Evolutionary conservation across 1,140 invertebrate species (phyloP).

Genomic region (Pseudomyrmex gracilis): DNA sequence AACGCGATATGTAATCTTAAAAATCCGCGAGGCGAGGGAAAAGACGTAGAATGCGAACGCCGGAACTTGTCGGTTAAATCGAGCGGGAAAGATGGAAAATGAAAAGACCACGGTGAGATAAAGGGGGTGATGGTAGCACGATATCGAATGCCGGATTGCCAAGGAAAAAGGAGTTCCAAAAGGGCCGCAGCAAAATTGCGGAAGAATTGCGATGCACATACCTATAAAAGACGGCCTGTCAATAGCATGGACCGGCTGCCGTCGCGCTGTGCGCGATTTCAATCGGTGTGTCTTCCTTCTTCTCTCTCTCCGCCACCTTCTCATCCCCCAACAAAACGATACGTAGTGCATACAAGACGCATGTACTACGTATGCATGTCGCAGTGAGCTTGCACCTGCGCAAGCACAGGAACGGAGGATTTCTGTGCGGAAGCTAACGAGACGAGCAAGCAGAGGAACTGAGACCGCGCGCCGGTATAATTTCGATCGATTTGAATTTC

Average conservation of each 20-base stretch:
- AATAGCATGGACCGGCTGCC: slow-evolving; percentile 51
- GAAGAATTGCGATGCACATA: slow-evolving; percentile 62
- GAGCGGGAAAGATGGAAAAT: slow-evolving; percentile 44
- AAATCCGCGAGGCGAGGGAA: slow-evolving; percentile 1
- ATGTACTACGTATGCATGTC: slow-evolving; percentile 41
- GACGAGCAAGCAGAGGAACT: neutral
- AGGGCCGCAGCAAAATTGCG: slow-evolving; percentile 48
- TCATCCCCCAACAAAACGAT: slow-evolving; percentile 14
- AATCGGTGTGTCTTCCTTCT: slow-evolving; percentile 45
- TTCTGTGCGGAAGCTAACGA: slow-evolving; percentile 24
- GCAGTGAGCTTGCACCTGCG: slow-evolving; percentile 32
- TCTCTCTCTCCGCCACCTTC: neutral
- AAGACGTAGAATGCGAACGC: neutral
- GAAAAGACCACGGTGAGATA: slow-evolving; percentile 47
- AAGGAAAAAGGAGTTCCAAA: slow-evolving; percentile 47
- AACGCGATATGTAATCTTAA: neutral
- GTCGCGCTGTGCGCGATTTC: slow-evolving; percentile 45
- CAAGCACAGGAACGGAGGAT: slow-evolving; percentile 31
- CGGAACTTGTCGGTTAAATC: slow-evolving; percentile 22
- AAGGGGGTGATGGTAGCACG: slow-evolving; percentile 42
- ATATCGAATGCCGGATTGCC: slow-evolving; percentile 56
- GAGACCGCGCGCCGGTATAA: slow-evolving; percentile 1
- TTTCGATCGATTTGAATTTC: slow-evolving; percentile 3
- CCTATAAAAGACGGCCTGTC: slow-evolving; percentile 65
- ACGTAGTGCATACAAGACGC: slow-evolving; percentile 33